Percentiles rank a stretch among this genome's conserved stretches.
Conservation (phyloP, 1,140 invertebrate genomes). For the Drosophila parabipectinata region DNA sequence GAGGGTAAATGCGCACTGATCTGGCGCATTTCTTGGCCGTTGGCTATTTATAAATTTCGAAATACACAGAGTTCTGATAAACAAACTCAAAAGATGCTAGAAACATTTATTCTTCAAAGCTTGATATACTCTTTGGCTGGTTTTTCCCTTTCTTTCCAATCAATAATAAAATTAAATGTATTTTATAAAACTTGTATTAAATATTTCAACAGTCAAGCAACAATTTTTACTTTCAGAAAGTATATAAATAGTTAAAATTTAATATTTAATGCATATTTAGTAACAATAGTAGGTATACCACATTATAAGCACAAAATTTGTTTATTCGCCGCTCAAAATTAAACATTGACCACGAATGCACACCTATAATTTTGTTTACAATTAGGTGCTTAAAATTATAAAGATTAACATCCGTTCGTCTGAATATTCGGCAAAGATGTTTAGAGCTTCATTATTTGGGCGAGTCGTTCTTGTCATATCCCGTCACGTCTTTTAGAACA, state of each 20-base stretch:
- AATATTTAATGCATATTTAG: no score
- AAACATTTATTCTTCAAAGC: neutral
- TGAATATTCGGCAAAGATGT: neutral
- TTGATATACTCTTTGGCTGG: neutral
- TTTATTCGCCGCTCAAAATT: neutral
- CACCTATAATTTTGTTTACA: slow-evolving; percentile 9
- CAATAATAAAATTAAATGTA: neutral
- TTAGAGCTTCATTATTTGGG: neutral
- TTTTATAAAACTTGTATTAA: no score
- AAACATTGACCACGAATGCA: slow-evolving; percentile 30
- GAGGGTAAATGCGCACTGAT: slow-evolving; percentile 51
- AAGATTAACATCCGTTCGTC: slow-evolving; percentile 13
- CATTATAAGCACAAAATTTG: neutral
- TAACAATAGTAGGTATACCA: neutral
- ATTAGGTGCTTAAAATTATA: neutral
- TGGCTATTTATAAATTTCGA: slow-evolving; percentile 65
- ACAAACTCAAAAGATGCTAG: slow-evolving; percentile 4
- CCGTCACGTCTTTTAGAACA: slow-evolving; percentile 50
- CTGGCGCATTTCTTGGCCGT: slow-evolving; percentile 33
- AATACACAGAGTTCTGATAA: slow-evolving; percentile 45
- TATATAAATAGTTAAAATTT: neutral
- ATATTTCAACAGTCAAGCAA: no score
- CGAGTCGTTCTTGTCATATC: slow-evolving; percentile 5
- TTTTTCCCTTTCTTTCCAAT: neutral
- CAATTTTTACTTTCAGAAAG: no score